Conservation (phyloP, 2,888 invertebrate species). For the Drosophila flavopinicola region DNA sequence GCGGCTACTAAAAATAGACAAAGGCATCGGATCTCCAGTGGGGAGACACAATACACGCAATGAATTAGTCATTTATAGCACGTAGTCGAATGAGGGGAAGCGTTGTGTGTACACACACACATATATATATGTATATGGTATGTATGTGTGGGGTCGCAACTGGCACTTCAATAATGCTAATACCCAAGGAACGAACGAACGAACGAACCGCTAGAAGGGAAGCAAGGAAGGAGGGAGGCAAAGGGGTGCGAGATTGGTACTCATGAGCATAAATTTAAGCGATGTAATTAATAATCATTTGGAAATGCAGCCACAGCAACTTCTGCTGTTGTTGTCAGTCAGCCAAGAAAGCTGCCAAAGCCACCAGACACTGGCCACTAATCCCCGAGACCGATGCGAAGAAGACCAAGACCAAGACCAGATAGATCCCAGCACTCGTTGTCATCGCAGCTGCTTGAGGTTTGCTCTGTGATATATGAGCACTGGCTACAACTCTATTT, state of each 20-base stretch:
- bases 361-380: conserved; percentile 54
- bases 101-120: background rate
- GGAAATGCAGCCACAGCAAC: conserved; percentile 51
- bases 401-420: conserved; percentile 2
- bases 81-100: conserved; percentile 41
- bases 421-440: conserved; percentile 22
- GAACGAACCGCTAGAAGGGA: conserved; percentile 18
- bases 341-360: conserved; percentile 46
- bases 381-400: conserved; percentile 49
- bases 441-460: conserved; percentile 69
- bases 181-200: conserved; percentile 9
- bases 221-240: background rate
- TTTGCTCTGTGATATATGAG: conserved; percentile 59
- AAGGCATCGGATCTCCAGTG: conserved; percentile 29
- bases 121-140: background rate
- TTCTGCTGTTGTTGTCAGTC: conserved; percentile 62
- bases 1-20: conserved; percentile 72
- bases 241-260: conserved; percentile 15
- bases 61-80: conserved; percentile 77
- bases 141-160: conserved; percentile 63
- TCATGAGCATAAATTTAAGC: conserved; percentile 60
- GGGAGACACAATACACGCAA: conserved; percentile 37
- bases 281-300: conserved; percentile 77
- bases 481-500: conserved; percentile 56
- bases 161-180: conserved; percentile 46